phyloP scores from a whole-genome alignment of 2,888 invertebrate species.

The Acronicta psi region DNA sequence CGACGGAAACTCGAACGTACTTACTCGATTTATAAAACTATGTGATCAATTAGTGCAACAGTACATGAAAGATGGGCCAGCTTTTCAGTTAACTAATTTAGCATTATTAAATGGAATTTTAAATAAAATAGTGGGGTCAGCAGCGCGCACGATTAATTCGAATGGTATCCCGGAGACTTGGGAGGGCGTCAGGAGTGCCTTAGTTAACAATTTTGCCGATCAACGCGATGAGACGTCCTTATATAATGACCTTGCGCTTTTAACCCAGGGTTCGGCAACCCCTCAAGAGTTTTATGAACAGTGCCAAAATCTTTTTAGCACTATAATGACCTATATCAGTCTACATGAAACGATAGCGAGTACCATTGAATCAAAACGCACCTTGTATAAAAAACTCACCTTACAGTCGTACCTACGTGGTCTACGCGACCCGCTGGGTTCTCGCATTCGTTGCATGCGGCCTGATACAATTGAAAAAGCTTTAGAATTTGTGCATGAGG shows the following conservation, averaged over 20 bases:
- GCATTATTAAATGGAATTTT: constrained; percentile 41
- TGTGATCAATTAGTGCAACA: constrained; percentile 14
- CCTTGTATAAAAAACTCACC: constrained; percentile 48
- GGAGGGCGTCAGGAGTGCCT: constrained; percentile 38
- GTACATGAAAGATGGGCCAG: neutral
- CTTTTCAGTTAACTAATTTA: constrained; percentile 10
- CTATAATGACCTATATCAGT: constrained; percentile 46
- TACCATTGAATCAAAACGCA: constrained; percentile 42
- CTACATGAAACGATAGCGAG: constrained; percentile 43
- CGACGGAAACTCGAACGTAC: constrained; percentile 11
- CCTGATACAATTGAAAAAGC: constrained; percentile 51
- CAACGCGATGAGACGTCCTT: constrained; percentile 52
- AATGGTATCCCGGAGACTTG: constrained; percentile 52
- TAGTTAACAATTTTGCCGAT: constrained; percentile 53
- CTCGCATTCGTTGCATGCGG: constrained; percentile 55
- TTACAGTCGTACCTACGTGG: constrained; percentile 50
- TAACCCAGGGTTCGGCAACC: constrained; percentile 34
- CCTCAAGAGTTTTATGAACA: constrained; percentile 53
- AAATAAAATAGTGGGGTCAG: constrained; percentile 47
- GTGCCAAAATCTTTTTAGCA: constrained; percentile 53
- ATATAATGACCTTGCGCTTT: constrained; percentile 46
- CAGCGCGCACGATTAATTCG: constrained; percentile 48
- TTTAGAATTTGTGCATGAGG: constrained; percentile 51
- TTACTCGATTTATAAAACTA: constrained; percentile 18
- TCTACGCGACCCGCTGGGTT: constrained; percentile 47